A percentile compares a stretch with the other conserved stretches of the same genome.
These are phyloP conservation scores for Poeciliopsis prolifica DNA, from an alignment of 2,113 vertebrate species.

Conservation along the genomic window DNA sequence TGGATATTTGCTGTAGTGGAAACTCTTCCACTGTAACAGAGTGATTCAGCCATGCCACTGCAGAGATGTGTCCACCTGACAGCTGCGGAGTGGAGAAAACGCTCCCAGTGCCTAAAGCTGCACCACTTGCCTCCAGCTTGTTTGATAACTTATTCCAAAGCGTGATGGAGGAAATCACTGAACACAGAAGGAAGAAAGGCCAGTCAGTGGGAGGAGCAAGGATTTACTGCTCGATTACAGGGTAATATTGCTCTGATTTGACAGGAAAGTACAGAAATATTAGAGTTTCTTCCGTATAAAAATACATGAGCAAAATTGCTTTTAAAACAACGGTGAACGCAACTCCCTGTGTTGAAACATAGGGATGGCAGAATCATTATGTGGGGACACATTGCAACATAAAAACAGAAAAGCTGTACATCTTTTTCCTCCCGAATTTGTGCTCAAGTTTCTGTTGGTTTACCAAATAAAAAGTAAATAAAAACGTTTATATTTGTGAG, in stretches of 20 bases:
- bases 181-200: too few species aligned
- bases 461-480: too few species aligned
- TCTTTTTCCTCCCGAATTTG: neutral
- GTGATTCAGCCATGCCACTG: conserved; percentile 10
- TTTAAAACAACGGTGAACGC: neutral
- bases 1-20: conserved; percentile 16
- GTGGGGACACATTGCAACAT: too few species aligned
- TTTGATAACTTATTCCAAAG: conserved; percentile 19
- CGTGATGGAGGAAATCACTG: too few species aligned
- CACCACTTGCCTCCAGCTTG: conserved; percentile 3
- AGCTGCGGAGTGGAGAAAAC: conserved; percentile 13
- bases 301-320: neutral
- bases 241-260: too few species aligned
- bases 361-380: too few species aligned
- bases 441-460: neutral
- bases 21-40: conserved; percentile 15
- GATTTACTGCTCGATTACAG: too few species aligned
- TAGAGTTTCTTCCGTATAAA: too few species aligned
- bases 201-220: too few species aligned
- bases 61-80: conserved; percentile 48
- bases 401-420: too few species aligned
- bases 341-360: too few species aligned
- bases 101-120: conserved; percentile 48
- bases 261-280: too few species aligned
- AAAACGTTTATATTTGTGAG: neutral